phyloP scores from a whole-genome alignment of 2,113 vertebrate genomes.

The Arvicanthis niloticus region DNA sequence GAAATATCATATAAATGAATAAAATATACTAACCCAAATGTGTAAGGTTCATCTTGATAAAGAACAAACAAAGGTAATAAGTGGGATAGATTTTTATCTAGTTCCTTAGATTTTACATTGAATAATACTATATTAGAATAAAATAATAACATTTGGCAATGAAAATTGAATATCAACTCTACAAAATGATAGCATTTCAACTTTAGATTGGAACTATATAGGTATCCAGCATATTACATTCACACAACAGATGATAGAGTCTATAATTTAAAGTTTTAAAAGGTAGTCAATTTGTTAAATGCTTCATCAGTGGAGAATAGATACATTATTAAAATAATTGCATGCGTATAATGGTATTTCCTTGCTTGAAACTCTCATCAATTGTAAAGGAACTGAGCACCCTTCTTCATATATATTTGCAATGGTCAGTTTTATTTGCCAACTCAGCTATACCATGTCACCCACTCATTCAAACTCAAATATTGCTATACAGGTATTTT shows the following conservation, averaged over 20 bases:
- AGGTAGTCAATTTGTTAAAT: not conserved
- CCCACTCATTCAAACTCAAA: not conserved
- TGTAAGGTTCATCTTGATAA: not conserved
- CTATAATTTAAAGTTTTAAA: slow-evolving; percentile 18
- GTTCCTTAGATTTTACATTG: too few relatives aligned
- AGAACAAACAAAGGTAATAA: not conserved
- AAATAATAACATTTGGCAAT: not conserved
- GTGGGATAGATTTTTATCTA: not conserved
- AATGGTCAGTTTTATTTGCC: not conserved
- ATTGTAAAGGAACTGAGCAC: not conserved
- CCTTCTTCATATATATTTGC: not conserved
- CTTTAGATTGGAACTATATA: not conserved
- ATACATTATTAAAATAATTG: not conserved
- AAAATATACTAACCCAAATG: not conserved
- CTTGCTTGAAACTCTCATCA: not conserved
- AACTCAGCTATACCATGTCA: not conserved
- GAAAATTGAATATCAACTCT: not conserved
- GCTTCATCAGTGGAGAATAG: not conserved
- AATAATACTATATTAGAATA: not conserved
- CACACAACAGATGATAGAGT: not conserved
- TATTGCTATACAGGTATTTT: not conserved
- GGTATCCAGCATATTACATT: not conserved
- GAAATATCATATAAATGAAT: not conserved
- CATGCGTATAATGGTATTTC: not conserved
- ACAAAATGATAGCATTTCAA: not conserved